phyloP scores from a whole-genome alignment of 2,113 vertebrate genomes.

The Stomatorhinus ivindoensis region DNA sequence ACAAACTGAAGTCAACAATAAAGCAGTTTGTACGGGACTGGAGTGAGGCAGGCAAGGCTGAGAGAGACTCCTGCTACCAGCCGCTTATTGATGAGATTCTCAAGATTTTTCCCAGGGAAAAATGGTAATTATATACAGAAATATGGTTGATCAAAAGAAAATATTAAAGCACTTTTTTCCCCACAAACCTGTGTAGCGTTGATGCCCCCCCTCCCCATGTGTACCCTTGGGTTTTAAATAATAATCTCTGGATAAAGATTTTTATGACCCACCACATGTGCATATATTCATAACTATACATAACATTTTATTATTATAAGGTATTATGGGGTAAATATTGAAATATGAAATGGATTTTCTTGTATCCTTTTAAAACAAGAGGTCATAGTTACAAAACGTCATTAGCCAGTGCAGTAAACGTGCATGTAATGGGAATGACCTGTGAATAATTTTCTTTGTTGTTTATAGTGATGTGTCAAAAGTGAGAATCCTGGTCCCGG shows the following conservation, averaged over 20 bases:
- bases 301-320: not conserved
- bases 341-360: not conserved
- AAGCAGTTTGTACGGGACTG: constrained; percentile 98
- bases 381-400: not conserved
- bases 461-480: constrained; percentile 85
- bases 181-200: too few relatives aligned
- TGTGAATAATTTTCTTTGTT: constrained; percentile 23
- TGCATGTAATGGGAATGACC: not conserved
- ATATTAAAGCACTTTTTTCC: not conserved
- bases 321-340: not conserved
- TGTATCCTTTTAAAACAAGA: not conserved
- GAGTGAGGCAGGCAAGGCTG: constrained; percentile 82
- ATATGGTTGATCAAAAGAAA: not conserved
- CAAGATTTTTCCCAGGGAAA: constrained; percentile 82
- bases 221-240: not conserved
- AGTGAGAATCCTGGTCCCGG: constrained; percentile 91
- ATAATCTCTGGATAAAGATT: not conserved
- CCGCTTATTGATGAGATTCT: constrained; percentile 89
- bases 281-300: not conserved
- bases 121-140: constrained; percentile 65
- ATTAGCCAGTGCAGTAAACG: not conserved
- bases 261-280: not conserved
- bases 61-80: constrained; percentile 88
- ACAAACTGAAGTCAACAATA: constrained; percentile 96
- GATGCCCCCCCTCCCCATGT: not conserved